phyloP scores from a whole-genome alignment of 1,140 invertebrate genomes.

The Drosophila kikkawai region DNA sequence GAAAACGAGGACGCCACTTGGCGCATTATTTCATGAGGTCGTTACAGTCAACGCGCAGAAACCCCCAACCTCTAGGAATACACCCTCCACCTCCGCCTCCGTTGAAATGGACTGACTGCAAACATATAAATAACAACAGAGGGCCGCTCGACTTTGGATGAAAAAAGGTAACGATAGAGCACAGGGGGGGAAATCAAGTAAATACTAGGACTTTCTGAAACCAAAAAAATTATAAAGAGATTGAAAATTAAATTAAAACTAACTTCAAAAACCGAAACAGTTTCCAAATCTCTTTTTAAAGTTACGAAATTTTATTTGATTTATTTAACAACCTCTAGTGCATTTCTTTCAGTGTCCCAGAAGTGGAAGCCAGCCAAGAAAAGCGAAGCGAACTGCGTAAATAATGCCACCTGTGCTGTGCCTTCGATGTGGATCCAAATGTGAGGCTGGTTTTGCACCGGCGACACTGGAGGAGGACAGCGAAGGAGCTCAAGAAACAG shows the following conservation, averaged over 20 bases:
- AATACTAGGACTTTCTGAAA: too few species aligned
- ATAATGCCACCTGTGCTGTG: slow-evolving; percentile 65
- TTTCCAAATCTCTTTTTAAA: not conserved
- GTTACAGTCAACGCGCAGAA: slow-evolving; percentile 67
- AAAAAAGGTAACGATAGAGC: not conserved
- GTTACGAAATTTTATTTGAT: not conserved
- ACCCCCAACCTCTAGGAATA: not conserved
- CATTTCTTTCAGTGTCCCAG: slow-evolving; percentile 5
- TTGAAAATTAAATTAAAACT: too few species aligned
- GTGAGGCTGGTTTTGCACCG: slow-evolving; percentile 10
- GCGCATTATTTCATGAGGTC: slow-evolving; percentile 83
- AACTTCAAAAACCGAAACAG: too few species aligned
- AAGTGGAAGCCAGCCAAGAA: not conserved
- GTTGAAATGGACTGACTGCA: slow-evolving; percentile 47
- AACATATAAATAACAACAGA: slow-evolving; percentile 77
- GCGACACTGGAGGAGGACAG: not conserved
- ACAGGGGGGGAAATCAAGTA: not conserved
- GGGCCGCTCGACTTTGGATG: slow-evolving; percentile 15
- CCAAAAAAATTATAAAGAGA: too few species aligned
- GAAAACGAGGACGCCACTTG: slow-evolving; percentile 67
- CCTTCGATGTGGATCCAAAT: slow-evolving; percentile 23
- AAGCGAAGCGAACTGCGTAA: slow-evolving; percentile 48
- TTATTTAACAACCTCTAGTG: too few species aligned
- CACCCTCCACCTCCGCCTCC: slow-evolving; percentile 9
- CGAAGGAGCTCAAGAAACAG: not conserved